Conservation (phyloP, 2,113 vertebrate species). For the Zosterops borbonicus region DNA sequence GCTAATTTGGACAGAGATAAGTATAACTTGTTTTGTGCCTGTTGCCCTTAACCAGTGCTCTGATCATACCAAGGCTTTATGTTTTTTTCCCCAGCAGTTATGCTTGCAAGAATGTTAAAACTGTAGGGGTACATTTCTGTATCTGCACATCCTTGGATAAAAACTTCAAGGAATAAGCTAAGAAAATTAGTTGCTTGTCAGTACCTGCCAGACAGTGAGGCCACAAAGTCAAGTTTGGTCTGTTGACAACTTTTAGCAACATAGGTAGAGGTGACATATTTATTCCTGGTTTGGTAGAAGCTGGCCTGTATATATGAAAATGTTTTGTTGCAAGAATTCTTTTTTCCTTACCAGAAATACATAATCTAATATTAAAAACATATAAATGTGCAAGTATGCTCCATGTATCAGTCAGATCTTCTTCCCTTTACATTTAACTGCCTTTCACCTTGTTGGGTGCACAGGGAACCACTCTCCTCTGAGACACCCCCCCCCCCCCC, state of each 20-base stretch:
- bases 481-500: not conserved
- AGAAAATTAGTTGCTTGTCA: not conserved
- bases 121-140: not conserved
- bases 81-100: not conserved
- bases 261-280: not conserved
- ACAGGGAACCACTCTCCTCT: not conserved
- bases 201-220: not conserved
- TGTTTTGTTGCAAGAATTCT: not conserved
- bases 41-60: not conserved
- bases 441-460: not conserved
- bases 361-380: not conserved
- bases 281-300: not conserved
- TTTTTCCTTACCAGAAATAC: not conserved
- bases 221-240: not conserved
- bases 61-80: not conserved
- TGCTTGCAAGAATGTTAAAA: not conserved
- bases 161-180: not conserved
- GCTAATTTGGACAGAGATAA: constrained; percentile 1
- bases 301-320: not conserved
- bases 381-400: not conserved
- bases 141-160: not conserved
- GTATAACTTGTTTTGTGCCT: not conserved
- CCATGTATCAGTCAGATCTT: not conserved
- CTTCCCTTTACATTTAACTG: not conserved
- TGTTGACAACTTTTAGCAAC: not conserved